Base-by-base conservation (phyloP, 2,888 invertebrate genomes). In the Drosophila dives region DNA sequence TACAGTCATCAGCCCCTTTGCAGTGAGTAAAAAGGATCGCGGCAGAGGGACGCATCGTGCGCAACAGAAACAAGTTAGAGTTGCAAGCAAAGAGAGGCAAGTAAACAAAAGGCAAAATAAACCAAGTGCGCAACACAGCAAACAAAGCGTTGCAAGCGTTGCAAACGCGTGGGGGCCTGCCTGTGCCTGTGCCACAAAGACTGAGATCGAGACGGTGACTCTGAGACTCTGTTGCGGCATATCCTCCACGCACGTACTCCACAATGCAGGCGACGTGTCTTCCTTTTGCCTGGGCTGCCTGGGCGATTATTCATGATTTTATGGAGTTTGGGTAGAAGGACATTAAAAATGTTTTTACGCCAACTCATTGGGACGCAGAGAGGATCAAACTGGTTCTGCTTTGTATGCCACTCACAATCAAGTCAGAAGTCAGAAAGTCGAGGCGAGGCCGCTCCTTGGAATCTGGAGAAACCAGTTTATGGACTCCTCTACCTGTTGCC, bases 291-390 rank as follows among this genome's bases (percentile, higher is more conserved):
- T 10, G n/a, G 23, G 26, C 32, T 33, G 60, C 51, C 58, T 64
- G 68, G 74, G 65, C 81, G 86, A 86, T 89, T 89, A 86, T 87
- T 89, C 87, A 89, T 86, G 86, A 85, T 78, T 89, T 86, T 89
- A 86, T 89, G 89, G 88, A 83, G 69, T 80, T 78, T 75, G 79
- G 81, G 89, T 86, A 87, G 86, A 85, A 87, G 87, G 87, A 87
- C 87, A 87, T 87, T 87, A 87, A 86, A 87, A 86, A 75, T 86
- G 84, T 83, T 86, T 86, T 89, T 80, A 89, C 87, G 87, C 88
- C 87, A 87, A 87, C 87, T 89, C 87, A 89, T 87, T 77, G 70
- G 68, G 58, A 45, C 29, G 63, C 69, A 69, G 72, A 83, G 85
- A 85, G 85, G 85, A 85, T 85, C 86, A 85, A 85, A 85, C 85